Evolutionary conservation across 2,113 vertebrate genomes (phyloP), one percentile per base, ranked within the genome.

Genomic region (Pycnonotus jocosus): DNA sequence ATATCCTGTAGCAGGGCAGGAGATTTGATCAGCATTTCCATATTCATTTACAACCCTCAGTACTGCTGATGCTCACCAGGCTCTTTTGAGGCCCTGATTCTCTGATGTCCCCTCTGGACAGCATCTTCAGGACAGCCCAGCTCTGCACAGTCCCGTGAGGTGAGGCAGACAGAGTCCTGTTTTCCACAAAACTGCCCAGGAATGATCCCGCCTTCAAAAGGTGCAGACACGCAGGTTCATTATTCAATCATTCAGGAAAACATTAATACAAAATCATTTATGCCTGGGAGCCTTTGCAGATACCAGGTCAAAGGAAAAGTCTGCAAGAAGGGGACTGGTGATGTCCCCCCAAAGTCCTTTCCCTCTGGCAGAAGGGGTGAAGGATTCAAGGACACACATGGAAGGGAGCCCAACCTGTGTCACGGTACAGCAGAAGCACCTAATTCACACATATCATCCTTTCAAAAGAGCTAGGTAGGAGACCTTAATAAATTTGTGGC

Each of bases 201-300:
- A 80, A 23, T 3, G 18, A 10, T 1, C 28, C 0, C 0, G 0
- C 19, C 33, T 68, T 9, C 35, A 57, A 68, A 69, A 68, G 56
- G 35, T 28, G 54, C 84, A 84, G 54, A 37, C 25, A 56, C 62
- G 40, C n/a, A 56, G 33, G 12, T 40, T 69, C 35, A 48, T 51
- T n/a, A 58, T 22, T 68, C 48, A 35, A 0, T 50, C 77, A 12
- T n/a, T 64, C 27, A 35, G 30, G 30, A 58, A 56, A 68, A 35
- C 23, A 22, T 44, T 24, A 56, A 51, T 11, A 54, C 22, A 70
- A 70, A 88, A 83, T 30, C 56, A 35, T 54, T 14, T 15, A 9
- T 40, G 22, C 66, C 68, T 21, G 31, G 68, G 65, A 53, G 21
- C 31, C 54, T 78, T 14, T 19, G 51, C 35, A 78, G 72, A 30